A percentile compares a stretch with the other conserved stretches of the same genome.
Conservation (phyloP, 2,113 vertebrate genomes). For the Eurystomus gularis region DNA sequence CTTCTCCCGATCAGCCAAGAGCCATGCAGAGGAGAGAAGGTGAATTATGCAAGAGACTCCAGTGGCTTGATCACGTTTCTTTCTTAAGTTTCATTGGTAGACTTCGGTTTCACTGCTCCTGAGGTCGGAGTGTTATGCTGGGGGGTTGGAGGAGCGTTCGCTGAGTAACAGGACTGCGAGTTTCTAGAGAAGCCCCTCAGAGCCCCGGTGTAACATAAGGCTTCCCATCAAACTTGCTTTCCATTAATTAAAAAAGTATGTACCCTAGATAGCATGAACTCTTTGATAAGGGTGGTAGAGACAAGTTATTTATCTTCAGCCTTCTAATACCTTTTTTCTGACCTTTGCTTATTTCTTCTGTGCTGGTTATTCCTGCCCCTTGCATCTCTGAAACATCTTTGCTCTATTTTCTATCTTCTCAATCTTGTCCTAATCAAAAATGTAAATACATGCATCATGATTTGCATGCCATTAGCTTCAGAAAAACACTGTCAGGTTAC, state of each 20-base stretch:
- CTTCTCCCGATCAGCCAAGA: neutral
- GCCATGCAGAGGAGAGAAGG: neutral
- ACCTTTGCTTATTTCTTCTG: neutral
- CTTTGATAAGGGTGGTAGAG: neutral
- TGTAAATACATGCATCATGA: slow-evolving; percentile 40
- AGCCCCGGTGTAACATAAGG: neutral
- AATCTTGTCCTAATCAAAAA: slow-evolving; percentile 47
- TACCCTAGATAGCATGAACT: slow-evolving; percentile 3
- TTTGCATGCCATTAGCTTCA: slow-evolving; percentile 49
- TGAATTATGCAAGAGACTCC: slow-evolving; percentile 72
- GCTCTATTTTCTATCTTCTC: slow-evolving; percentile 33
- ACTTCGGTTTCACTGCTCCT: slow-evolving; percentile 13
- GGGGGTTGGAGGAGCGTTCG: neutral
- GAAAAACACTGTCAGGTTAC: slow-evolving; percentile 3
- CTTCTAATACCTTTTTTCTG: neutral
- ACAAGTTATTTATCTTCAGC: neutral
- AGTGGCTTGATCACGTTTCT: neutral
- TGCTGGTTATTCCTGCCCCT: neutral
- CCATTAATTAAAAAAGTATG: slow-evolving; percentile 11
- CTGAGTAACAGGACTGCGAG: neutral
- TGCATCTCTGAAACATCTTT: neutral
- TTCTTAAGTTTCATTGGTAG: slow-evolving; percentile 65
- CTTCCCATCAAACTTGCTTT: slow-evolving; percentile 7
- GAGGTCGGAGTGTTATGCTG: neutral
- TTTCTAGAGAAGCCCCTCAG: slow-evolving; percentile 21